Percentiles rank a stretch among this genome's conserved stretches.
Conservation (phyloP, 2,113 vertebrate species). For the Girardinichthys multiradiatus region DNA sequence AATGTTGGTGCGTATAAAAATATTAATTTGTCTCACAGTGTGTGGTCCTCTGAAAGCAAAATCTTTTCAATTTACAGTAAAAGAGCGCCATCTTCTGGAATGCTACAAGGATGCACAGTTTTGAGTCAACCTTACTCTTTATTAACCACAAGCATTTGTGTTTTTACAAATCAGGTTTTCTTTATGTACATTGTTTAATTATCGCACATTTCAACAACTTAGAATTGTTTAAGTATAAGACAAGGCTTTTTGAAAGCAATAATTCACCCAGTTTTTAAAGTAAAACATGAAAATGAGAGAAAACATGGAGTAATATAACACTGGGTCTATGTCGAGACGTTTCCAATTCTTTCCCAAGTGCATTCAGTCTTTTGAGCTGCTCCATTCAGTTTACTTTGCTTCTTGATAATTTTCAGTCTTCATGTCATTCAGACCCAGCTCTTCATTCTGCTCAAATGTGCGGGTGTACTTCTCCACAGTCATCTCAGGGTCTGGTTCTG, state of each 20-base stretch:
- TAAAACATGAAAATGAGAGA: slow-evolving; percentile 25
- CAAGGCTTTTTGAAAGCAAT: not conserved
- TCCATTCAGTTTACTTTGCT: not conserved
- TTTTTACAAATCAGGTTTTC: slow-evolving; percentile 11
- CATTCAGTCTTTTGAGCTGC: slow-evolving; percentile 1
- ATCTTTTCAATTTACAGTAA: slow-evolving; percentile 12
- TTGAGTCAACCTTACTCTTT: not conserved
- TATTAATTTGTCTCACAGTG: slow-evolving; percentile 16
- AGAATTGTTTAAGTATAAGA: not conserved
- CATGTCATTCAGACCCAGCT: slow-evolving; percentile 95
- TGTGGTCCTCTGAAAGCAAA: slow-evolving; percentile 12
- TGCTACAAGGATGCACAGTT: slow-evolving; percentile 26
- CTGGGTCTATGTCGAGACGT: not conserved
- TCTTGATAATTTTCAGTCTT: slow-evolving; percentile 88
- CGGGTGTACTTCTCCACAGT: slow-evolving; percentile 85
- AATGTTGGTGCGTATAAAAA: slow-evolving; percentile 26
- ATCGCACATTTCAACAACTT: slow-evolving; percentile 30
- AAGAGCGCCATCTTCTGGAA: slow-evolving; percentile 62
- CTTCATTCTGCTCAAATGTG: slow-evolving; percentile 91
- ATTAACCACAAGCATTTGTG: not conserved
- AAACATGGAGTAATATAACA: slow-evolving; percentile 15
- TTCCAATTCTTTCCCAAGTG: not conserved
- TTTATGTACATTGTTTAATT: not conserved
- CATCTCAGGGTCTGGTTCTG: slow-evolving; percentile 92
- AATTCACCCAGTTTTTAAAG: slow-evolving; percentile 26